Evolutionary conservation across 2,888 invertebrate genomes (phyloP), one percentile per base, ranked within the genome.

Genomic region (Thyatira batis): DNA sequence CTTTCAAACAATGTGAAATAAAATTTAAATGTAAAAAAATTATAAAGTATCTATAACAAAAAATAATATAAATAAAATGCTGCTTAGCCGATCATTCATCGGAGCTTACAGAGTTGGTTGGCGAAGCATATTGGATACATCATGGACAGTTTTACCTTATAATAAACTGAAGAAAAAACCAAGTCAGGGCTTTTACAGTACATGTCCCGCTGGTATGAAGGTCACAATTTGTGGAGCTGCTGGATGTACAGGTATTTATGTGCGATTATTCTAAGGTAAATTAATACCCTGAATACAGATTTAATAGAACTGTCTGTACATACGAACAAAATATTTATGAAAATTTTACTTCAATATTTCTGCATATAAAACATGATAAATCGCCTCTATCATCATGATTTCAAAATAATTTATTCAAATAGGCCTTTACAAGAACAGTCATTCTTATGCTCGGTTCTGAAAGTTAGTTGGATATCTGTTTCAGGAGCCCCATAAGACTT

Each of bases 161-260:
- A 20, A 45, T 1, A 52, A 45, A 21, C 33, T 45, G 45, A 30
- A 51, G 0, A 44, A 20, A 20, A n/a, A 50, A 49, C 54, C 28
- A 28, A 10, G 52, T 39, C 55, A 39, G 30, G 54, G 53, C 9
- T 27, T 30, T 2, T 84, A 86, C 57, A 80, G 83, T 56, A 81
- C 80, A 1, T 79, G 82, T 51, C 80, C 87, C n/a, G 50, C 61
- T 33, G 91, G 89, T 0, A 85, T 93, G 90, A 94, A 94, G 71
- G 86, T 93, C 9, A 91, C 93, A 6, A 84, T 94, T 39, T 87
- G 93, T 53, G 93, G 93, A 1, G 93, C 93, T 10, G 89, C 85
- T 39, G 93, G 93, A 33, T 79, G 82, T 55, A 93, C 92, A 63
- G 93, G 93, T 92, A 70, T 6, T 51, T 52, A 13, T 33, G 33